These are phyloP conservation scores for Eonycteris spelaea DNA, from an alignment of 2,113 vertebrate species.

Conservation along the genomic window DNA sequence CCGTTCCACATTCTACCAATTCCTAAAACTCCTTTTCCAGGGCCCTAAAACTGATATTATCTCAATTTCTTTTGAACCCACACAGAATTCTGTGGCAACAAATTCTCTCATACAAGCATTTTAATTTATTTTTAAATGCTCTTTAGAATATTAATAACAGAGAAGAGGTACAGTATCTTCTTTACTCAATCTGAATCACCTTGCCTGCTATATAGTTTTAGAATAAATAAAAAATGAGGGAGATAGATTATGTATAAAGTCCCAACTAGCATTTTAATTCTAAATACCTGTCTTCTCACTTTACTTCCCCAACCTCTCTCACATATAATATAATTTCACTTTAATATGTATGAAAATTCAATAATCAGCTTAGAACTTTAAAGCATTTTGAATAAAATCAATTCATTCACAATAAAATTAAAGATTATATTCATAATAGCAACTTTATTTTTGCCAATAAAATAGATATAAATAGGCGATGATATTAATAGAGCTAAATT, in stretches of 20 bases:
- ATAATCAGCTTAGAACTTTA: neutral
- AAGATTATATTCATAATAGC: neutral
- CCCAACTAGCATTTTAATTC: neutral
- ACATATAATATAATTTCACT: neutral
- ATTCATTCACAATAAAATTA: constrained; percentile 1
- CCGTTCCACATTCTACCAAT: neutral
- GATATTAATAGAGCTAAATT: neutral
- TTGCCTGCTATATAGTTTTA: neutral
- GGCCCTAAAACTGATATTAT: neutral
- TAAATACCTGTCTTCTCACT: neutral
- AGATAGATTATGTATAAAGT: neutral
- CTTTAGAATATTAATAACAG: neutral
- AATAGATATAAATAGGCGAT: neutral
- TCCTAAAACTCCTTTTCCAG: neutral
- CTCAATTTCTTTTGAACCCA: neutral
- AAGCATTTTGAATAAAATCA: neutral
- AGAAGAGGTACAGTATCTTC: neutral
- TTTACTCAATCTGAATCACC: neutral
- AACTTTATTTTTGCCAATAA: constrained; percentile 19
- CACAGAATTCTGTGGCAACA: neutral
- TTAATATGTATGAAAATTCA: neutral
- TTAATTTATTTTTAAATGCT: neutral
- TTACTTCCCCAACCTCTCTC: neutral
- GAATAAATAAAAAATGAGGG: neutral
- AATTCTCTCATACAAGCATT: neutral